phyloP scores from a whole-genome alignment of 2,888 invertebrate genomes.

The Lepas anatifera region DNA sequence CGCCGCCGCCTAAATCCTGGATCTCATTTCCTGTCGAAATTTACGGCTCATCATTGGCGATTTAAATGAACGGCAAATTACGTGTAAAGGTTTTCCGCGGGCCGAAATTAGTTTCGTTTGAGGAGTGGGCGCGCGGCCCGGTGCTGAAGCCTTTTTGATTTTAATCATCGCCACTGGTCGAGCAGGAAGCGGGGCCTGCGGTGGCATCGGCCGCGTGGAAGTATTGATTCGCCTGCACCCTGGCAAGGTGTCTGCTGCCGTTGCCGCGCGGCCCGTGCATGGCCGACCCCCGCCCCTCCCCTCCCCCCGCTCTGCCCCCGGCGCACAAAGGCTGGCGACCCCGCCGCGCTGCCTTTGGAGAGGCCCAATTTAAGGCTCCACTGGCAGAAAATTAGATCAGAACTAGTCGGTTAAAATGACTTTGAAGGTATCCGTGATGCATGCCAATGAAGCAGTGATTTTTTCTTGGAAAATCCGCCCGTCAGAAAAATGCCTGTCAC shows the following conservation, averaged over 20 bases:
- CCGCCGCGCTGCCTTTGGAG: no score
- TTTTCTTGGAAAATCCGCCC: not conserved
- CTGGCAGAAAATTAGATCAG: slow-evolving; percentile 4
- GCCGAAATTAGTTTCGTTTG: slow-evolving; percentile 9
- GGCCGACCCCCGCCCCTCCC: no score
- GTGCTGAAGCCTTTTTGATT: slow-evolving; percentile 4
- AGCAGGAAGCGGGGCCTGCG: not conserved
- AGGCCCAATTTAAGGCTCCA: not conserved
- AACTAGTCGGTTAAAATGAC: not conserved
- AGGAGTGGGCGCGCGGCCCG: not conserved
- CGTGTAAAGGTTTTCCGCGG: slow-evolving; percentile 6
- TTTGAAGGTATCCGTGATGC: not conserved
- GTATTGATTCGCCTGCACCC: not conserved
- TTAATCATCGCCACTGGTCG: slow-evolving; percentile 4
- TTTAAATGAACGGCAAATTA: slow-evolving; percentile 12
- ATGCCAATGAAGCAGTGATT: not conserved
- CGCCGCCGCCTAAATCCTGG: not conserved
- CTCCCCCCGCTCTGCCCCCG: no score
- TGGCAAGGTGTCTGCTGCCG: not conserved
- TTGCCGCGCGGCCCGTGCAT: not conserved
- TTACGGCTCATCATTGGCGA: slow-evolving; percentile 12
- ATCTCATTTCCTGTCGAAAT: slow-evolving; percentile 9
- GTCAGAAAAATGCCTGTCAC: no score
- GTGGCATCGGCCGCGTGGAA: not conserved
- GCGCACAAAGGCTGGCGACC: no score